Conservation (phyloP, 2,113 vertebrate genomes). For the Campylomormyrus numenius region DNA sequence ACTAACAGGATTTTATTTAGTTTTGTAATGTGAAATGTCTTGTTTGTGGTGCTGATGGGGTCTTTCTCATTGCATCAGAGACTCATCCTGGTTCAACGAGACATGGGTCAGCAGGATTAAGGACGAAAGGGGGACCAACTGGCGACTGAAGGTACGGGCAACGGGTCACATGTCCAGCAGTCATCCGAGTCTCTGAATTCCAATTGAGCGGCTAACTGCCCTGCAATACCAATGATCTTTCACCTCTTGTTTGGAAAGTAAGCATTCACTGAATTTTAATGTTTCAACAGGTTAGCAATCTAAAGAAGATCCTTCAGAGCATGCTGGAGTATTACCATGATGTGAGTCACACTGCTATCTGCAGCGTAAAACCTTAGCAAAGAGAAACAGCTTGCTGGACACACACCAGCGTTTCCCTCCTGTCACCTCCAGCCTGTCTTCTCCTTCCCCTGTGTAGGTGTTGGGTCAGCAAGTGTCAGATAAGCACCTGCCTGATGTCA, state of each 20-base stretch:
- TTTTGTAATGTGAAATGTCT: background rate
- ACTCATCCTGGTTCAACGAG: slow-evolving; percentile 81
- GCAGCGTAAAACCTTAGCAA: background rate
- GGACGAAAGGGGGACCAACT: slow-evolving; percentile 72
- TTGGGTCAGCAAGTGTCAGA: slow-evolving; percentile 72
- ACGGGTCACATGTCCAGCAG: background rate
- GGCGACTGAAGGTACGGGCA: slow-evolving; percentile 74
- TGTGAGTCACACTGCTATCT: slow-evolving; percentile 61
- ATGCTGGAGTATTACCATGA: slow-evolving; percentile 80
- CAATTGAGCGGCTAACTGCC: background rate
- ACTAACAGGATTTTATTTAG: background rate
- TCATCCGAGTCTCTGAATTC: background rate
- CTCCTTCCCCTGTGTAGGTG: slow-evolving; percentile 49
- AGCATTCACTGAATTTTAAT: background rate
- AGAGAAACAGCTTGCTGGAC: background rate
- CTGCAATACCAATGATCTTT: background rate
- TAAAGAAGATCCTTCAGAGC: slow-evolving; percentile 78
- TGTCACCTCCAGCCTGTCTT: background rate
- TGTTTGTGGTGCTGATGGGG: background rate
- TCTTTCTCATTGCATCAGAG: slow-evolving; percentile 58
- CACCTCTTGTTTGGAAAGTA: background rate
- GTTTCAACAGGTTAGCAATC: slow-evolving; percentile 71
- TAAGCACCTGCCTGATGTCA: slow-evolving; percentile 72
- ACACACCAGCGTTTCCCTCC: background rate
- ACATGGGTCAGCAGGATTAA: slow-evolving; percentile 77